phyloP scores from a whole-genome alignment of 2,888 invertebrate genomes.

The Acleris emargana region DNA sequence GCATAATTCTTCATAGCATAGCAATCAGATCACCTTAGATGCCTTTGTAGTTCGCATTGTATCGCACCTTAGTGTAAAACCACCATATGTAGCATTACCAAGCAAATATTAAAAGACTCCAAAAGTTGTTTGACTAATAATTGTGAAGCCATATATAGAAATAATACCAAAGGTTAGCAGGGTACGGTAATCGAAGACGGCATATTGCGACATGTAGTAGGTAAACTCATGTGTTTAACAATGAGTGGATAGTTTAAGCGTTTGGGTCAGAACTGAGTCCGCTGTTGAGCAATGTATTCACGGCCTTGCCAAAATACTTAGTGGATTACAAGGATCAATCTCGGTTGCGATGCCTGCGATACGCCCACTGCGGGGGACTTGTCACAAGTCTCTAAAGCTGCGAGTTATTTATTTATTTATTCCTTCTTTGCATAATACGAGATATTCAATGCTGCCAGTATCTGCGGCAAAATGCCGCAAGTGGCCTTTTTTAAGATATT shows the following conservation, averaged over 20 bases:
- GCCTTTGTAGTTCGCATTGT: no score
- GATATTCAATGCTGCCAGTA: no score
- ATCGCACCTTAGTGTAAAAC: constrained; percentile 47
- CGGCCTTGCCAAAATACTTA: constrained; percentile 62
- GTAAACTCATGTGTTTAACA: constrained; percentile 6
- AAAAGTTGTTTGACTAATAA: constrained; percentile 55
- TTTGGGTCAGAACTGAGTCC: constrained; percentile 6
- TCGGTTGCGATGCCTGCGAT: constrained; percentile 41
- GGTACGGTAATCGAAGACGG: constrained; percentile 66
- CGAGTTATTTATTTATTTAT: background rate
- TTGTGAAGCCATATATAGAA: constrained; percentile 36
- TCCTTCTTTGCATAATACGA: no score
- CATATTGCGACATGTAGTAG: constrained; percentile 43
- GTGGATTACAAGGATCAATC: constrained; percentile 59
- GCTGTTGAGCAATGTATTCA: constrained; percentile 67
- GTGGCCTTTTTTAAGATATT: no score
- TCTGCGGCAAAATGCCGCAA: no score
- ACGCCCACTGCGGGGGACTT: constrained; percentile 13
- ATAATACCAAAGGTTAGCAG: constrained; percentile 24
- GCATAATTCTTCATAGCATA: constrained; percentile 46
- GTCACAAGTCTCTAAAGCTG: background rate
- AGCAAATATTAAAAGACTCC: constrained; percentile 49
- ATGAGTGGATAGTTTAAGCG: background rate
- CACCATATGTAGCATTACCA: constrained; percentile 43
- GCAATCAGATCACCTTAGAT: constrained; percentile 35